Evolutionary conservation across 1,140 invertebrate genomes (phyloP).

Genomic region (Trichonephila clavipes): DNA sequence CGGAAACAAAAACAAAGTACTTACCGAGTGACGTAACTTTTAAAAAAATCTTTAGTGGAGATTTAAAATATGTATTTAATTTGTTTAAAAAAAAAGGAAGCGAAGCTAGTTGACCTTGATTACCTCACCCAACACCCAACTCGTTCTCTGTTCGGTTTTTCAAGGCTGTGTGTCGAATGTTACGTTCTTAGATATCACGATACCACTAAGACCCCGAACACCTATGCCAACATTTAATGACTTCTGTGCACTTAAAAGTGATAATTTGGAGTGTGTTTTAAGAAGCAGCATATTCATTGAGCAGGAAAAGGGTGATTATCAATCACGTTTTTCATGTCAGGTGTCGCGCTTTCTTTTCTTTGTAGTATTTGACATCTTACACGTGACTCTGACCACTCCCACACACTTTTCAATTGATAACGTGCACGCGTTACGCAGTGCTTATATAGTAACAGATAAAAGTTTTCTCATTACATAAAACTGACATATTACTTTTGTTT

Average conservation of each 20-base stretch:
- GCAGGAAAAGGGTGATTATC: background rate
- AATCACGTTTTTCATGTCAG: background rate
- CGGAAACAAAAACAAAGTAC: too few species aligned
- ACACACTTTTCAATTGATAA: background rate
- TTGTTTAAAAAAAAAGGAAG: background rate
- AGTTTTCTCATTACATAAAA: background rate
- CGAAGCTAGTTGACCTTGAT: background rate
- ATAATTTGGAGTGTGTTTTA: background rate
- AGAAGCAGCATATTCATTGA: background rate
- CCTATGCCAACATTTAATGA: slow-evolving; percentile 6
- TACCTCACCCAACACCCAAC: background rate
- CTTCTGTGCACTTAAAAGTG: background rate
- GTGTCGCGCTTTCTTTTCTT: background rate
- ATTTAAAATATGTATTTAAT: background rate
- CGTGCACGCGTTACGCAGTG: background rate
- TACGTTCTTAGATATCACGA: background rate
- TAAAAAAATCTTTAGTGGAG: background rate
- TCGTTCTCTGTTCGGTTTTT: background rate
- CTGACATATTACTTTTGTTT: background rate
- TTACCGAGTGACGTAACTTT: too few species aligned
- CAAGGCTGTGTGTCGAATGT: background rate
- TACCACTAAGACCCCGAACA: background rate
- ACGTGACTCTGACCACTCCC: background rate
- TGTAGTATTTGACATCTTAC: background rate
- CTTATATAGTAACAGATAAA: background rate